These are phyloP conservation scores for Microtus montanus DNA, from an alignment of 2,113 vertebrate species.

Conservation along the genomic window DNA sequence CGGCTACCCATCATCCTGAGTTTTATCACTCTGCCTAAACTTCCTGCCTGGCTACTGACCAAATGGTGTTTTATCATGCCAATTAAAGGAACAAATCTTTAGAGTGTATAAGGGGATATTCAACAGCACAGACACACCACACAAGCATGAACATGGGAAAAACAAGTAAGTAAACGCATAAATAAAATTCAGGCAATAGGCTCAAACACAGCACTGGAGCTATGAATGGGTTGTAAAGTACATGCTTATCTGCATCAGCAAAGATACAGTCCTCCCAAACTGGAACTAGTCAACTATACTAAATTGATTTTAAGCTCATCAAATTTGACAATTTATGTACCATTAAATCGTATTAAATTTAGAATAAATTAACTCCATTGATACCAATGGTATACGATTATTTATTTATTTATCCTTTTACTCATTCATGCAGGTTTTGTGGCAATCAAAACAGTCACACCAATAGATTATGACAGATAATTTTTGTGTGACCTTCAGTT, in stretches of 20 bases:
- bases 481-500: background rate
- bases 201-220: background rate
- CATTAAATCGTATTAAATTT: background rate
- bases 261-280: background rate
- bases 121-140: background rate
- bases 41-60: no score
- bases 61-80: no score
- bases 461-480: background rate
- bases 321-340: background rate
- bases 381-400: background rate
- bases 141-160: background rate
- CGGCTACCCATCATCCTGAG: no score
- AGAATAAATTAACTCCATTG: background rate
- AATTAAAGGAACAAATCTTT: no score
- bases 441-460: rapidly evolving
- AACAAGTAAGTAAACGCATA: background rate
- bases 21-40: no score
- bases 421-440: background rate
- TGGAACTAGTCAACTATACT: background rate
- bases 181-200: background rate
- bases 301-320: background rate
- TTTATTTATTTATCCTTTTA: background rate
- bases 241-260: background rate
- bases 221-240: background rate
- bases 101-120: no score